Base-by-base conservation (phyloP, 2,113 vertebrate species). In the Platycercus adscitus region DNA sequence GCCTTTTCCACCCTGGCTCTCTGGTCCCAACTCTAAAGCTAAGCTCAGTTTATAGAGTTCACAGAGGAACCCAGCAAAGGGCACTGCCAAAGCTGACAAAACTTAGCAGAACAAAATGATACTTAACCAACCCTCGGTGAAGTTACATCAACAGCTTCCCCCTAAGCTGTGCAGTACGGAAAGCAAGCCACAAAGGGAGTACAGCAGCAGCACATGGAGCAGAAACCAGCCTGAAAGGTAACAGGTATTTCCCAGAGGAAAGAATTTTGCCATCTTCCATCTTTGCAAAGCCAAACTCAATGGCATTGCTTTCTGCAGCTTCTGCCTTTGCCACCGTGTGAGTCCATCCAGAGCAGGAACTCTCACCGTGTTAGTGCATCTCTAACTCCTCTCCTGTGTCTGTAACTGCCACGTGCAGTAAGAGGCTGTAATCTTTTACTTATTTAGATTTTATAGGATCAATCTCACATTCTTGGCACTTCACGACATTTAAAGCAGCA, bases 121-220 rank as follows among this genome's bases (percentile, higher is more conserved):
- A 44, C 6, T 41, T 41, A 50, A 41, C 2, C 2, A 58, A 24
- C 3, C 18, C 12, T 24, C 19, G 28, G 24, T 39, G 28, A 65
- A 80, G 52, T 26, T 6, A 33, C 52, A 46, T 2, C 83, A 60
- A 6, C 17, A 49, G 3, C 29, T 25, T 60, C 25, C 50, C 69
- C 4, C 2, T 0, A 23, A 18, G 29, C 0, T 29, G 29, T 28
- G 44, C 0, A 2, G 61, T 1, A 60, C n/a, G 63, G 76, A 56
- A 78, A 83, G 53, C 9, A 46, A 2, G 35, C 29, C 33, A 2
- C 0, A 1, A 2, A 37, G 65, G 46, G 63, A 64, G 39, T 6
- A 31, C 19, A 44, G 41, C 0, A 26, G 47, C 77, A 75, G 83
- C 85, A 55, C 58, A 19, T 0, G 3, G 71, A 70, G 41, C 29